Evolutionary conservation across 1,140 invertebrate species (phyloP).

Genomic region (Tetraneura akinire): DNA sequence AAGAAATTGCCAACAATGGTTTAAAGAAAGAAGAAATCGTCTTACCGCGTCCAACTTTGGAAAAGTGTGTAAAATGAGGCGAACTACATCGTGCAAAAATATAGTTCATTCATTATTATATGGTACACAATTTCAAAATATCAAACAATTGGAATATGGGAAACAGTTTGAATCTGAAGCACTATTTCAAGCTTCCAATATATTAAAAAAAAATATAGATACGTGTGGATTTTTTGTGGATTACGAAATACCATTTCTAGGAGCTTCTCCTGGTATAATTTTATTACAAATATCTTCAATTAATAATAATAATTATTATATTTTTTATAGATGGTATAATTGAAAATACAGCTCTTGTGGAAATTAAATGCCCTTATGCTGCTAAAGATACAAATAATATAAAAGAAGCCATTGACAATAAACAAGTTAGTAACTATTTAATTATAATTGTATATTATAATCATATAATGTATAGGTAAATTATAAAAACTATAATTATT

Average conservation of each 20-base stretch:
- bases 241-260: not conserved
- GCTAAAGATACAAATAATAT: not conserved
- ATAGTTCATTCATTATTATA: constrained; percentile 11
- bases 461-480: no score
- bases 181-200: not conserved
- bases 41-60: constrained; percentile 5
- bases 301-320: constrained; percentile 5
- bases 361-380: constrained; percentile 18
- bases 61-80: constrained; percentile 9
- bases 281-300: not conserved
- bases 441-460: no score
- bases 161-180: not conserved
- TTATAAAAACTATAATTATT: no score
- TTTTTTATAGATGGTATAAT: constrained; percentile 5
- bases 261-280: constrained; percentile 1
- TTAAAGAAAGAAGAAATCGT: constrained; percentile 4
- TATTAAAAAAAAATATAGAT: constrained; percentile 4
- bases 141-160: not conserved
- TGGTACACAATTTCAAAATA: constrained; percentile 12
- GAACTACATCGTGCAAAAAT: constrained; percentile 1
- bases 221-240: not conserved
- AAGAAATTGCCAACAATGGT: not conserved
- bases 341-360: not conserved
- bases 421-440: constrained; percentile 3
- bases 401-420: not conserved